Base-by-base conservation (phyloP, 2,797 vertebrate species). In the Enteromius fasciolatus region DNA sequence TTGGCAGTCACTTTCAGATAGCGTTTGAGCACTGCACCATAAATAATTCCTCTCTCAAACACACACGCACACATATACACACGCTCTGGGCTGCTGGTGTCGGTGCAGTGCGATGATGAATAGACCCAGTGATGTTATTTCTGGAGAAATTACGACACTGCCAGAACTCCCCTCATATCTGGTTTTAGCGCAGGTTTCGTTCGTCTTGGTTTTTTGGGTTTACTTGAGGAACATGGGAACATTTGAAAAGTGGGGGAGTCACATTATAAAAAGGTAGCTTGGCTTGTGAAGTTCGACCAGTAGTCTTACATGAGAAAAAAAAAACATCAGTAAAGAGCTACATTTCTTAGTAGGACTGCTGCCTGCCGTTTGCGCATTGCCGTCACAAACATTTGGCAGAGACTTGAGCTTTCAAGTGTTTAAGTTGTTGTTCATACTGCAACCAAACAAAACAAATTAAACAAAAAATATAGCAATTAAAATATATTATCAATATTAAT, bases 11-110 rank as follows among this genome's bases (percentile, higher is more conserved):
- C 44, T 54, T 41, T 66, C 46, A 81, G 72, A 76, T 68, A 44
- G 63, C 46, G 5, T 76, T 82, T 82, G 72, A 76, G 63, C 80
- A 82, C 46, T 82, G 80, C 80, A 82, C 80, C 72, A 82, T 82
- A 82, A 67, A 76, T 82, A 76, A 76, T 82, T 82, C 63, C 31
- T 52, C 77, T 74, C 68, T 78, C 54, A 25, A 28, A 61, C 82
- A 70, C 64, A 46, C 46, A 46, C 44, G 23, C 41, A 46, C 12
- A n/a, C 57, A 73, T 18, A 77, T 3, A 52, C 28, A 80, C 50
- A 46, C 23, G n/a, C 80, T 67, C 59, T n/a, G 72, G 15, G 72
- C 72, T 76, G 80, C 48, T 46, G 25, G 11, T 82, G 20, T 25
- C 50, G 10, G 48, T 76, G 64, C 81, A 82, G 73, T n/a, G 63